phyloP scores from a whole-genome alignment of 2,113 vertebrate species.

The Callithrix jacchus region DNA sequence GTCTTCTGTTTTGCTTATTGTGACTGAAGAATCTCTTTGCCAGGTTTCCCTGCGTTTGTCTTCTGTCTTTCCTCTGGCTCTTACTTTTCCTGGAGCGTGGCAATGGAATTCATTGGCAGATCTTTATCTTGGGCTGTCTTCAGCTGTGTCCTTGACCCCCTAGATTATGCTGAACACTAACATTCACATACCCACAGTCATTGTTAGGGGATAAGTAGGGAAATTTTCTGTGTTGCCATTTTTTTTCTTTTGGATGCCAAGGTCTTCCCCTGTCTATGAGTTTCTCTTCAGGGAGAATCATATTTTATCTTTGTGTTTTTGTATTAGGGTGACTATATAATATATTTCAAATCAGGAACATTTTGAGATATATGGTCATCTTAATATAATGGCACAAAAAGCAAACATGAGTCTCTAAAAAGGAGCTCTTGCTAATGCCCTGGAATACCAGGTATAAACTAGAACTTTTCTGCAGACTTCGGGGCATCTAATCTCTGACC shows the following conservation, averaged over 20 bases:
- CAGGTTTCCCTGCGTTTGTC: not conserved
- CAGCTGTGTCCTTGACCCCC: not conserved
- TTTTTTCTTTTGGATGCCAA: not conserved
- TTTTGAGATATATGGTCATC: not conserved
- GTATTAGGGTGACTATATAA: not conserved
- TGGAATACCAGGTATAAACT: not conserved
- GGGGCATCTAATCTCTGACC: not conserved
- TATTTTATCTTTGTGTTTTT: constrained; percentile 13
- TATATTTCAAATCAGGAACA: not conserved
- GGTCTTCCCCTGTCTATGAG: not conserved
- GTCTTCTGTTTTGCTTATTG: not conserved
- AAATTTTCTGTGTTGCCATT: constrained; percentile 25
- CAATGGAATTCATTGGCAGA: not conserved
- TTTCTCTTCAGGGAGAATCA: constrained; percentile 26
- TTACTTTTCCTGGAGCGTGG: not conserved
- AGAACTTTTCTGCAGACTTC: not conserved
- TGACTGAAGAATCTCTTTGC: not conserved
- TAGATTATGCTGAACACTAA: not conserved
- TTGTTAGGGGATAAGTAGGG: not conserved
- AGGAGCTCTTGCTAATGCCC: not conserved
- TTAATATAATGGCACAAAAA: not conserved
- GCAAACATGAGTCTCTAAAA: not conserved
- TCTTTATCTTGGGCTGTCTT: not conserved
- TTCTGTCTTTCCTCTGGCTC: not conserved
- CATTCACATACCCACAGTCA: not conserved